Evolutionary conservation across 2,113 vertebrate species (phyloP).

Genomic region (Hucho hucho): DNA sequence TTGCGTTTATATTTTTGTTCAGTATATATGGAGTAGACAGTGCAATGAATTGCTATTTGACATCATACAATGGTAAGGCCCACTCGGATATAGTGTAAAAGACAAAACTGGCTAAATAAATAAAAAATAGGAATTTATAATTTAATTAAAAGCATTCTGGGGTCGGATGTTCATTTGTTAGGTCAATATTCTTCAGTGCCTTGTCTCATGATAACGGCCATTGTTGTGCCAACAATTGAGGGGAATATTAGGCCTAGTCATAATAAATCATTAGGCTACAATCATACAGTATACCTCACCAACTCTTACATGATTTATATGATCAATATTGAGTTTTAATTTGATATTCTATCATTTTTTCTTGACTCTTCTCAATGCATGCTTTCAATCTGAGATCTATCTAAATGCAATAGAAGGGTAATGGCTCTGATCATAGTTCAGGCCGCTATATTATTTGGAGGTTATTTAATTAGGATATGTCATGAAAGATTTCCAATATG

Average conservation of each 20-base stretch:
- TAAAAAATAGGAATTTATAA: background rate
- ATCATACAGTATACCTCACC: too few species aligned
- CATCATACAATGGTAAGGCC: background rate
- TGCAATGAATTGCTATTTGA: too few species aligned
- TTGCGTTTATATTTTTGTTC: background rate
- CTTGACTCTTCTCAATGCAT: background rate
- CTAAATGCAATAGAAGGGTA: conserved; percentile 53
- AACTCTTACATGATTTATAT: background rate
- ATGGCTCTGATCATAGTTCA: conserved; percentile 72
- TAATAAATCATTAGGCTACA: too few species aligned
- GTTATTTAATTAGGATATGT: conserved; percentile 8
- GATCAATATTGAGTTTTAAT: background rate
- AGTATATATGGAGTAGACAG: too few species aligned
- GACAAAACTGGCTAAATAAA: background rate
- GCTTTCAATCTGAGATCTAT: too few species aligned
- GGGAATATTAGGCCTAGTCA: too few species aligned
- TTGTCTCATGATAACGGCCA: too few species aligned
- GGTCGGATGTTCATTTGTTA: too few species aligned
- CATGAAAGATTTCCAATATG: conserved; percentile 60
- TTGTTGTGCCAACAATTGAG: too few species aligned
- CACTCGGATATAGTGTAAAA: too few species aligned
- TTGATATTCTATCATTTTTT: background rate
- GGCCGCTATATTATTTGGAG: conserved; percentile 39
- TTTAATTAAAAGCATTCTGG: background rate
- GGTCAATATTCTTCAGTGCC: too few species aligned